phyloP scores from a whole-genome alignment of 2,888 invertebrate species.

The Drosophila ezoana region DNA sequence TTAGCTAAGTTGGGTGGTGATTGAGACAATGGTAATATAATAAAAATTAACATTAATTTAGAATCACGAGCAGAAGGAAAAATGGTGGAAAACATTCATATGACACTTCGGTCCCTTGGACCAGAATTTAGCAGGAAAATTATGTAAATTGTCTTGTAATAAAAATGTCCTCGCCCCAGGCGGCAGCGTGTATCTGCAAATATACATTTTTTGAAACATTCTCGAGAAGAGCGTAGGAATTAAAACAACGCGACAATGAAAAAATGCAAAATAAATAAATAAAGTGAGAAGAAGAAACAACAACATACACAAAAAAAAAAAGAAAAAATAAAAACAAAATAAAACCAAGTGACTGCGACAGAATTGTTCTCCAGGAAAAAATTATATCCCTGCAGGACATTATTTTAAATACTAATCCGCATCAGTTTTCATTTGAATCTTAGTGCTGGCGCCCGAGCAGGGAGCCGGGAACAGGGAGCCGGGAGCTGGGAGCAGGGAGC shows the following conservation, averaged over 20 bases:
- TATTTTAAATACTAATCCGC: conserved; percentile 85
- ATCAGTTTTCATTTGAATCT: conserved; percentile 83
- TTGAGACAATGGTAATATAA: conserved; percentile 65
- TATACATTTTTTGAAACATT: conserved; percentile 82
- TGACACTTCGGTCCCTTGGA: conserved; percentile 56
- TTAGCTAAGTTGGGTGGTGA: conserved; percentile 38
- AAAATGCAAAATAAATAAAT: conserved; percentile 71
- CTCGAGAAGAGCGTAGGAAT: conserved; percentile 50
- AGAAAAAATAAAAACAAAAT: conserved; percentile 39
- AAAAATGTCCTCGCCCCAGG: conserved; percentile 66
- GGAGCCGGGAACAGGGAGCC: too few species aligned
- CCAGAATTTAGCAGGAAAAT: conserved; percentile 78
- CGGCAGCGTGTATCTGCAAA: conserved; percentile 63
- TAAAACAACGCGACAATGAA: conserved; percentile 58
- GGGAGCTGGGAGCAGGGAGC: too few species aligned
- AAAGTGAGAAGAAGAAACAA: conserved; percentile 40
- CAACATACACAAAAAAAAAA: conserved; percentile 13
- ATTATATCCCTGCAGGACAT: conserved; percentile 84
- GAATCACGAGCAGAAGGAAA: conserved; percentile 32
- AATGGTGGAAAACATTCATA: conserved; percentile 55
- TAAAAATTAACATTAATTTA: conserved; percentile 81
- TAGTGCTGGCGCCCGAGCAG: conserved; percentile 21
- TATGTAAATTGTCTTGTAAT: conserved; percentile 83
- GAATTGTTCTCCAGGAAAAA: conserved; percentile 62
- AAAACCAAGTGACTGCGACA: conserved; percentile 56